phyloP scores from a whole-genome alignment of 2,113 vertebrate genomes.

The Xenopus tropicalis region DNA sequence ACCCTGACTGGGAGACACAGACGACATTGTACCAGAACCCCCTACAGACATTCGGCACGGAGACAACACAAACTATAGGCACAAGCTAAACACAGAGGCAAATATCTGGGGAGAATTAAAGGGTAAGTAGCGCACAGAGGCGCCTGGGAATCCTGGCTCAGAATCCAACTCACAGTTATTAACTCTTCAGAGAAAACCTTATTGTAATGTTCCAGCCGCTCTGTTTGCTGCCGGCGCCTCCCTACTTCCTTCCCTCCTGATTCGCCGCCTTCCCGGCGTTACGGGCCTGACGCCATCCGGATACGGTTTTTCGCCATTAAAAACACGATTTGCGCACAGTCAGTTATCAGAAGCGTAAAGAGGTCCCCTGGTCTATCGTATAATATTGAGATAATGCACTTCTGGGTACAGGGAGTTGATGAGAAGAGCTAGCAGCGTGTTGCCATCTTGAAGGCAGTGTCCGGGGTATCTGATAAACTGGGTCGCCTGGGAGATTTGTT shows the following conservation, averaged over 20 bases:
- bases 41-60: background rate
- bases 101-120: background rate
- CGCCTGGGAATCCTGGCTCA: background rate
- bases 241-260: background rate
- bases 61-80: background rate
- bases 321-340: constrained; percentile 5
- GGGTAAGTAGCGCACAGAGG: background rate
- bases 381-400: constrained; percentile 86
- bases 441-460: constrained; percentile 83
- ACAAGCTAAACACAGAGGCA: background rate
- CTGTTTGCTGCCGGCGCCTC: background rate
- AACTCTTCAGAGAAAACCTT: background rate
- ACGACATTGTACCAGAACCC: background rate
- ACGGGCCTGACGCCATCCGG: background rate
- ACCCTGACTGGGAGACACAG: background rate
- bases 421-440: constrained; percentile 80
- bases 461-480: constrained; percentile 85
- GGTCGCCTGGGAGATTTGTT: constrained; percentile 74
- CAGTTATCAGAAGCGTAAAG: background rate
- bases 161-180: background rate
- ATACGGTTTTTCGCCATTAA: background rate
- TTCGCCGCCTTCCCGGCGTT: background rate
- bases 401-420: constrained; percentile 85
- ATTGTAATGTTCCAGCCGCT: background rate
- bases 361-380: constrained; percentile 71